phyloP scores from a whole-genome alignment of 2,113 vertebrate species.

The Passer domesticus region DNA sequence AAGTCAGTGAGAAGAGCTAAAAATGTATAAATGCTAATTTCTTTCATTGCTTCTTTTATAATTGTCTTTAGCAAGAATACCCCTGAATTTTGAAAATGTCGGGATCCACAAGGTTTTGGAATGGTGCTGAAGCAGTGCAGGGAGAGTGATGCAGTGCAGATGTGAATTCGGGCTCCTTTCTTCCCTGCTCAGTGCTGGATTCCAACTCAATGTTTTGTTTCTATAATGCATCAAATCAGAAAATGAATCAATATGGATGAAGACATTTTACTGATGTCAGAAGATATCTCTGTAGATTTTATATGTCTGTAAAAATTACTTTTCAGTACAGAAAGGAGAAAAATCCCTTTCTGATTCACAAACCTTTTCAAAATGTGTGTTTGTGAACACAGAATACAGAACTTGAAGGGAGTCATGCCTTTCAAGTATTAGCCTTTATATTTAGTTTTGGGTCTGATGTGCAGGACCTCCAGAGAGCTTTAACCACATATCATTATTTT shows the following conservation, averaged over 20 bases:
- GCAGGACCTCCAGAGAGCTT: not conserved
- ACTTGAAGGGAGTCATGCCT: not conserved
- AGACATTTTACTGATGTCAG: conserved; percentile 32
- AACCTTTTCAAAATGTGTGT: conserved; percentile 1
- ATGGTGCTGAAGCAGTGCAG: not conserved
- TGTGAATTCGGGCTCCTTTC: conserved; percentile 19
- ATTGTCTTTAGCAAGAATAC: conserved; percentile 29
- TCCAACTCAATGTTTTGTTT: conserved; percentile 11
- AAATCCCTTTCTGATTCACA: not conserved
- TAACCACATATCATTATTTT: not conserved
- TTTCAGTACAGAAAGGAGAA: not conserved
- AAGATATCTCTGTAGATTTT: conserved; percentile 10
- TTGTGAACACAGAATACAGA: not conserved
- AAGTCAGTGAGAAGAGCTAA: conserved; percentile 51
- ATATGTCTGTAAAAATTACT: conserved; percentile 14
- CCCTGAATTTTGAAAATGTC: not conserved
- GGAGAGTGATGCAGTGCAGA: conserved; percentile 37
- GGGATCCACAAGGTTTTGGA: not conserved
- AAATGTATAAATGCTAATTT: conserved; percentile 54
- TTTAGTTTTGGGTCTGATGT: not conserved
- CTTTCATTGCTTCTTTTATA: conserved; percentile 43
- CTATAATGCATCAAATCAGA: conserved; percentile 24
- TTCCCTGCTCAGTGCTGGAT: not conserved
- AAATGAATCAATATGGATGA: conserved; percentile 42
- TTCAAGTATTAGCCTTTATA: conserved; percentile 28